Evolutionary conservation across 1,140 invertebrate species (phyloP).

Genomic region (Brachionus koreanus): DNA sequence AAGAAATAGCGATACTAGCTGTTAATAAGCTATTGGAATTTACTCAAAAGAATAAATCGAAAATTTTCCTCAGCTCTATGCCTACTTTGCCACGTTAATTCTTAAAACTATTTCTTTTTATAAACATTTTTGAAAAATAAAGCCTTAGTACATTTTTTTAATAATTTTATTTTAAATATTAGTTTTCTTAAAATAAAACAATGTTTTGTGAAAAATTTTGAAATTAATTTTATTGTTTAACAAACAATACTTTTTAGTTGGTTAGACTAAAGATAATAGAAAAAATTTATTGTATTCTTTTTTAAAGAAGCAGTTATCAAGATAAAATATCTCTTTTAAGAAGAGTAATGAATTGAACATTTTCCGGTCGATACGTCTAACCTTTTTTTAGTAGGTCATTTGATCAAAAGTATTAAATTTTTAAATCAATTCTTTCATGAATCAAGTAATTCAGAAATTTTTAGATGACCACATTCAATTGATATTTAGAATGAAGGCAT

Average conservation of each 20-base stretch:
- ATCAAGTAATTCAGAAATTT: not conserved
- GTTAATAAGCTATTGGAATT: constrained; percentile 83
- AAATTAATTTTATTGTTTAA: not conserved
- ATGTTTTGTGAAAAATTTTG: no score
- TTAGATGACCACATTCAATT: not conserved
- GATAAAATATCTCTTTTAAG: not conserved
- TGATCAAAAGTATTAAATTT: not conserved
- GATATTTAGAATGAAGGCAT: no score
- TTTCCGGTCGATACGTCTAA: not conserved
- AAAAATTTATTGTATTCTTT: not conserved
- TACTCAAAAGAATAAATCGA: constrained; percentile 88
- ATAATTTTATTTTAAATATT: not conserved
- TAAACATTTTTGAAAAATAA: not conserved
- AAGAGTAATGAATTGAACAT: not conserved
- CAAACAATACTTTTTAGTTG: not conserved
- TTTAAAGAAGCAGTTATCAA: no score
- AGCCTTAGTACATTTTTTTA: not conserved
- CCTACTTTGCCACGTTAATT: constrained; percentile 69
- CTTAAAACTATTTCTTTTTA: not conserved
- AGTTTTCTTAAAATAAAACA: not conserved
- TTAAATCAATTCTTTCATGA: no score
- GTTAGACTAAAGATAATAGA: not conserved
- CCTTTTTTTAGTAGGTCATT: not conserved
- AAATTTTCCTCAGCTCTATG: constrained; percentile 83
- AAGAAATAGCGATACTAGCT: constrained; percentile 74